Evolutionary conservation across 2,797 vertebrate species (phyloP).

Genomic region (Tokudaia tokunoshimensis): DNA sequence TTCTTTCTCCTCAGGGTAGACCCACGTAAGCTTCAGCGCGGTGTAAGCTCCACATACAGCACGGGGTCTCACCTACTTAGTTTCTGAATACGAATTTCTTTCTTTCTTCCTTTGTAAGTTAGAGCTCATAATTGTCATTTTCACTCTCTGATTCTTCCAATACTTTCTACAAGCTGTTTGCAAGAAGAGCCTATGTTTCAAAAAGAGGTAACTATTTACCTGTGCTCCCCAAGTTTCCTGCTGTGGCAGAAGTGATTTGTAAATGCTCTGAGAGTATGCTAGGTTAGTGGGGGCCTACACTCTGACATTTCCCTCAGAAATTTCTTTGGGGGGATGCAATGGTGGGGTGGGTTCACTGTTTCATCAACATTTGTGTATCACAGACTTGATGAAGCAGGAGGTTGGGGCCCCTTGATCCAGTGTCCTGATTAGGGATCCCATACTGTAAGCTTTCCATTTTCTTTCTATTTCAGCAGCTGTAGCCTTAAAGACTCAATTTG

Average conservation of each 20-base stretch:
- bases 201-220: not conserved
- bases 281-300: not conserved
- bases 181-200: not conserved
- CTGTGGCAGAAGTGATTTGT: not conserved
- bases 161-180: not conserved
- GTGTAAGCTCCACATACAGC: not conserved
- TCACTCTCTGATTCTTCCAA: not conserved
- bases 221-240: not conserved
- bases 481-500: not conserved
- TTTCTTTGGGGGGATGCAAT: not conserved
- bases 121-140: not conserved
- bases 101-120: slow-evolving; percentile 36
- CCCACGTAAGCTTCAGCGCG: not conserved
- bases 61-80: not conserved
- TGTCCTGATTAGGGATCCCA: not conserved
- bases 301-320: not conserved
- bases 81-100: not conserved
- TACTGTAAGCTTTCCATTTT: slow-evolving; percentile 23
- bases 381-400: not conserved
- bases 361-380: not conserved
- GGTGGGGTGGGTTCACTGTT: not conserved
- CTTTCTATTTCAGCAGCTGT: not conserved
- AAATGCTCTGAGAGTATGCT: not conserved
- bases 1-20: not conserved
- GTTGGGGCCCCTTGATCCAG: not conserved